A percentile compares a stretch with the other conserved stretches of the same genome.
Conservation (phyloP, 2,113 vertebrate species). For the Tetraodon nigroviridis region DNA sequence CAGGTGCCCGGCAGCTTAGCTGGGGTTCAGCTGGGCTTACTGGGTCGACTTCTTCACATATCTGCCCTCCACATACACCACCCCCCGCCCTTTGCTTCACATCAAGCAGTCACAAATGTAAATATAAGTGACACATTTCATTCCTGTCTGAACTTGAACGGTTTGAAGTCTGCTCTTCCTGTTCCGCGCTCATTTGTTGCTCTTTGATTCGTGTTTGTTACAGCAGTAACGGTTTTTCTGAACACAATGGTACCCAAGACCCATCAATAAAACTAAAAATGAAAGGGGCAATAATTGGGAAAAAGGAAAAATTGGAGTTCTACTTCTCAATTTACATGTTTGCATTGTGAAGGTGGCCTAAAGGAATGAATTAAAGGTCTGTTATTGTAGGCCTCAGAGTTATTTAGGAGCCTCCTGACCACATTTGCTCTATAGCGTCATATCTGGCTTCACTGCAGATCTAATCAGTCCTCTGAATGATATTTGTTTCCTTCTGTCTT, state of each 20-base stretch:
- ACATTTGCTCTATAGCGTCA: slow-evolving; percentile 32
- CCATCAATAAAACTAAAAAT: slow-evolving; percentile 41
- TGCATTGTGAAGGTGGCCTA: slow-evolving; percentile 48
- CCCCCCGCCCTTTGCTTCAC: slow-evolving; percentile 28
- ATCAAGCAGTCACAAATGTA: slow-evolving; percentile 19
- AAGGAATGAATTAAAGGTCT: slow-evolving; percentile 54
- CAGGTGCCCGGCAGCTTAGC: slow-evolving; percentile 63
- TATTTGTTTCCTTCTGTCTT: slow-evolving; percentile 39
- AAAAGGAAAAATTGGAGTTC: slow-evolving; percentile 63
- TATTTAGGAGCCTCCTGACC: slow-evolving; percentile 51
- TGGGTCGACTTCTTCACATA: slow-evolving; percentile 49
- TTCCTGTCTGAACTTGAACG: slow-evolving; percentile 31
- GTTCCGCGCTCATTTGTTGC: slow-evolving; percentile 39
- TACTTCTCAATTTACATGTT: slow-evolving; percentile 60
- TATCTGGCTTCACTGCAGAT: slow-evolving; percentile 54
- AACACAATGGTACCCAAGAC: slow-evolving; percentile 39
- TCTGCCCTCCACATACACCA: slow-evolving; percentile 23
- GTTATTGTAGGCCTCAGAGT: slow-evolving; percentile 53
- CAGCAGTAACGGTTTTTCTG: slow-evolving; percentile 21
- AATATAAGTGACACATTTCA: slow-evolving; percentile 46
- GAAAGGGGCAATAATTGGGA: slow-evolving; percentile 50
- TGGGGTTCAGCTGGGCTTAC: slow-evolving; percentile 49
- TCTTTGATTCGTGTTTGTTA: slow-evolving; percentile 51
- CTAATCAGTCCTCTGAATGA: slow-evolving; percentile 58
- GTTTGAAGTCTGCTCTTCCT: slow-evolving; percentile 31